A percentile compares a stretch with the other conserved stretches of the same genome.
Evolutionary conservation across 2,888 invertebrate genomes (phyloP).

Genomic region (Sclerodermus sp.): DNA sequence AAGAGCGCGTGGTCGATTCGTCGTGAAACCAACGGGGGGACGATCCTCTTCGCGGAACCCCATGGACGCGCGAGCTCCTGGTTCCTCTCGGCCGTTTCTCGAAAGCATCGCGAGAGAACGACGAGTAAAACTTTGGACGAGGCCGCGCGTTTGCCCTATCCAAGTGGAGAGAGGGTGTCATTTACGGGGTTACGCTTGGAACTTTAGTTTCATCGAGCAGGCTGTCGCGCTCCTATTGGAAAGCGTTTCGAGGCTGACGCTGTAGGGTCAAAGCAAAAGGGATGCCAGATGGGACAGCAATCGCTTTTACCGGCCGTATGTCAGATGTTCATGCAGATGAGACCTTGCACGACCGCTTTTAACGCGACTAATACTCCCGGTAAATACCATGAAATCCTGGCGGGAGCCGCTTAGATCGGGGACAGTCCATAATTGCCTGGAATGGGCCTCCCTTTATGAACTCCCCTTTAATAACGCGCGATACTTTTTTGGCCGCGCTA

Average conservation of each 20-base stretch:
- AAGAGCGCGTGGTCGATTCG: no score
- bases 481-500: constrained; percentile 2
- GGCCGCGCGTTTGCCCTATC: no score
- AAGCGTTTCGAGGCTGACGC: background rate
- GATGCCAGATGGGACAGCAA: constrained; percentile 42
- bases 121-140: no score
- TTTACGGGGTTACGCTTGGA: no score
- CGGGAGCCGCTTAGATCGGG: constrained; percentile 15
- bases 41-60: no score
- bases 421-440: constrained; percentile 16
- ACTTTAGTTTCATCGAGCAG: no score
- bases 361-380: constrained; percentile 41
- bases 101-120: no score
- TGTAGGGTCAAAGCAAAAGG: constrained; percentile 15
- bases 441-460: constrained; percentile 14
- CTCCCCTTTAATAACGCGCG: constrained; percentile 6
- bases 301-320: constrained; percentile 42
- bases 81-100: no score
- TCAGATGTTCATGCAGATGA: constrained; percentile 50
- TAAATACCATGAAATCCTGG: constrained; percentile 28
- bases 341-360: constrained; percentile 27
- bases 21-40: no score
- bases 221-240: no score
- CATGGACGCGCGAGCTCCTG: no score
- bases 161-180: no score